phyloP scores from a whole-genome alignment of 2,888 invertebrate genomes.

The Xylota segnis region DNA sequence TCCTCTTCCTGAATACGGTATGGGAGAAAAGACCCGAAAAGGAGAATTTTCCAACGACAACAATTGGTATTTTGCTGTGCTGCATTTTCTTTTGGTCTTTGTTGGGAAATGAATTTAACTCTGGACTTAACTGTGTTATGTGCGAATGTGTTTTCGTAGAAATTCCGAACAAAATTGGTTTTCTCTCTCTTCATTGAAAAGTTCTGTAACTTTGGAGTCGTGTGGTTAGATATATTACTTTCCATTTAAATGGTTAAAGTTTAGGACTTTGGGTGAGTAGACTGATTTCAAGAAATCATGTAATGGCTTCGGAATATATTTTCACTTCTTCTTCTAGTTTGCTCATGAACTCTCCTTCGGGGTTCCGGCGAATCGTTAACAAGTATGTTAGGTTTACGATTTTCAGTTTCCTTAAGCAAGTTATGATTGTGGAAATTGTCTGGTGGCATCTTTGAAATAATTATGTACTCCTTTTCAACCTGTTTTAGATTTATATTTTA shows the following conservation, averaged over 20 bases:
- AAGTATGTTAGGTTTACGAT: constrained; percentile 10
- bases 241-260: constrained; percentile 38
- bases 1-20: not conserved
- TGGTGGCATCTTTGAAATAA: not conserved
- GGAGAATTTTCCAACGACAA: constrained; percentile 14
- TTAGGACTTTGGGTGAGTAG: constrained; percentile 7
- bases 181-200: constrained; percentile 20
- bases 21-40: not conserved
- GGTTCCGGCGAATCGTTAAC: not conserved
- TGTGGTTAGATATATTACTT: constrained; percentile 52
- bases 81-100: constrained; percentile 39
- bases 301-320: constrained; percentile 78
- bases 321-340: constrained; percentile 3
- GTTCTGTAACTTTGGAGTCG: constrained; percentile 38
- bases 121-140: not conserved
- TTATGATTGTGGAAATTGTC: not conserved
- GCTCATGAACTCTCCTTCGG: not conserved
- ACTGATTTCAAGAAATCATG: constrained; percentile 18
- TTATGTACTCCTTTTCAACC: not conserved
- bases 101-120: constrained; percentile 45
- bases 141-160: constrained; percentile 10
- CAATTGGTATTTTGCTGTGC: constrained; percentile 6
- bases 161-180: constrained; percentile 36
- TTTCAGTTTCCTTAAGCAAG: not conserved
- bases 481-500: not conserved